Percentiles rank a stretch among this genome's conserved stretches.
Evolutionary conservation across 2,113 vertebrate genomes (phyloP).

Genomic region (Ginglymostoma cirratum): DNA sequence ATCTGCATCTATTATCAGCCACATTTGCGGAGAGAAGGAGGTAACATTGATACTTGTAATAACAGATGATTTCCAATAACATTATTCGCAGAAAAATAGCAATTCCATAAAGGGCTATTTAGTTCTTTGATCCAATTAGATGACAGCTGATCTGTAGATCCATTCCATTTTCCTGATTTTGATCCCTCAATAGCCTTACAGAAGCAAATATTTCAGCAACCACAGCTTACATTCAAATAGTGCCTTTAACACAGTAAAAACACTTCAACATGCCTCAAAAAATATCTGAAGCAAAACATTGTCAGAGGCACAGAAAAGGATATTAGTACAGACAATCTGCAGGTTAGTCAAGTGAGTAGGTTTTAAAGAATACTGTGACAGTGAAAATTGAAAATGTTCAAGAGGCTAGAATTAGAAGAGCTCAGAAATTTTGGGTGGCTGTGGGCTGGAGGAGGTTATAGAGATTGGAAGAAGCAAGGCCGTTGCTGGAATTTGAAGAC

Average conservation of each 20-base stretch:
- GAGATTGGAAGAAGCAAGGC: background rate
- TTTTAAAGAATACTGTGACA: background rate
- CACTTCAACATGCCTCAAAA: background rate
- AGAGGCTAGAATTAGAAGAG: background rate
- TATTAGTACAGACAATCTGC: background rate
- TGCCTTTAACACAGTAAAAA: background rate
- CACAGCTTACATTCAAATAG: background rate
- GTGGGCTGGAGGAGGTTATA: background rate
- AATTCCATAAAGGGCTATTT: background rate
- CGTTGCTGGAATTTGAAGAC: too few relatives aligned
- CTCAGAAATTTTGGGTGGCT: background rate
- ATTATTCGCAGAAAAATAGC: background rate
- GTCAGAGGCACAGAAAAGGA: background rate
- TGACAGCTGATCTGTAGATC: background rate
- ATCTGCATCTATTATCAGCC: slow-evolving; percentile 98
- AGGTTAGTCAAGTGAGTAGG: background rate
- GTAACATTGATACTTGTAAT: slow-evolving; percentile 52
- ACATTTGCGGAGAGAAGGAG: slow-evolving; percentile 99
- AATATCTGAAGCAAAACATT: background rate
- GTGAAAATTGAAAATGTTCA: background rate
- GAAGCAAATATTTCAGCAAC: background rate
- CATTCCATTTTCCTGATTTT: background rate
- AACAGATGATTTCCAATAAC: background rate
- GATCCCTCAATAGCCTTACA: background rate
- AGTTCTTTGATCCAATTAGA: background rate